Evolutionary conservation across 2,797 vertebrate species (phyloP), one percentile per base, ranked within the genome.

Genomic region (Brachymystax lenok): DNA sequence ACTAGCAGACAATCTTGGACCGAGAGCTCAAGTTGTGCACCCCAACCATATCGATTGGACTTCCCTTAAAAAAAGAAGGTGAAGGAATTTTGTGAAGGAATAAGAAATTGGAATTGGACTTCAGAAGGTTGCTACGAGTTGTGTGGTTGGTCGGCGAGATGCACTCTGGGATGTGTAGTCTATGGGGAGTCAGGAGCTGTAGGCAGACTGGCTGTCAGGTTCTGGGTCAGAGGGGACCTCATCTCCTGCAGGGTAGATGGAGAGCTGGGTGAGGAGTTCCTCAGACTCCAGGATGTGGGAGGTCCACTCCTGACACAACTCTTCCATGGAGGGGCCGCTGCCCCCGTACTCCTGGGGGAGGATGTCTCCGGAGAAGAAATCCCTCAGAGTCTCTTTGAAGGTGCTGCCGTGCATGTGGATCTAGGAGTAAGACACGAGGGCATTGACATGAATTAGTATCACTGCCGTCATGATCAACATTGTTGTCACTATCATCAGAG

Each of bases 321-420:
- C 92, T 56, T 95, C 94, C 50, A 98, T 87, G 74, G 86, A 86
- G 1, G 88, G 92, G 13, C 94, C 96, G 7, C 94, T 84, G 1
- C 98, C 98, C 0, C 97, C 96, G 0, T 96, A 98, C 66, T 97
- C 97, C 75, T 90, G 85, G 19, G 98, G 98, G 46, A 99, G 94
- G 77, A 97, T 92, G 5, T 77, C 84, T 12, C 77, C 13, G 0
- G 96, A 93, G 86, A 99, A 98, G 88, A 95, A 94, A 82, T 95
- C 92, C 0, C 79, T 82, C 69, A 99, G 88, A 56, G 88, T 94
- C 71, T 90, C 79, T 0, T 83, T 59, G 81, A 94, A 97, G 77
- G 94, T 90, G 71, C 51, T 77, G 5, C 97, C 96, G 0, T 99
- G 97, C 92, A 98, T 90, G 4, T 96, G 93, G 83, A 99, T 93